These are phyloP conservation scores for Triplophysa siluroides DNA, from an alignment of 2,113 vertebrate species.

Conservation along the genomic window DNA sequence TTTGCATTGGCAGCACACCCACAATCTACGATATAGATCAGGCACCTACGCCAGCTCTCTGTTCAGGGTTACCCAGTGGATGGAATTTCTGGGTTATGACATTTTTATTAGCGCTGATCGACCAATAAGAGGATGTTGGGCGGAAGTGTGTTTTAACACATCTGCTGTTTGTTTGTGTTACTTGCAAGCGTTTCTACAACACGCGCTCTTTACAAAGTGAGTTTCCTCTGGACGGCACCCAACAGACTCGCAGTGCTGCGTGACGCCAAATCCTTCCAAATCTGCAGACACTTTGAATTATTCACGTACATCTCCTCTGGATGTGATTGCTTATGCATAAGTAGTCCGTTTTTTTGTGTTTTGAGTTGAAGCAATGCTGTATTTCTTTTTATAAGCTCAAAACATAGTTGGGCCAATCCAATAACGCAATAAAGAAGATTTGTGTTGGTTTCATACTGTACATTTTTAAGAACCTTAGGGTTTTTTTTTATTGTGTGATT, in stretches of 20 bases:
- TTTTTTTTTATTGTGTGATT: too few relatives aligned
- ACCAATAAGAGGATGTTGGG: constrained; percentile 11
- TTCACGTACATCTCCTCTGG: constrained; percentile 35
- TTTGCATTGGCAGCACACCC: not conserved
- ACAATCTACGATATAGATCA: constrained; percentile 26
- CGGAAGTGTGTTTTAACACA: not conserved
- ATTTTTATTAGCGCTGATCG: not conserved
- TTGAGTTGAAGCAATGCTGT: too few relatives aligned
- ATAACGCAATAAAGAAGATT: too few relatives aligned
- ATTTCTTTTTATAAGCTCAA: not conserved
- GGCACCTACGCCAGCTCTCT: not conserved
- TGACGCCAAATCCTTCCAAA: not conserved
- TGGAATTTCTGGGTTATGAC: constrained; percentile 7
- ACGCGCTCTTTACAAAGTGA: not conserved
- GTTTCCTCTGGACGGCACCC: not conserved
- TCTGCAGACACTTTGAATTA: constrained; percentile 10
- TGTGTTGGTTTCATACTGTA: too few relatives aligned
- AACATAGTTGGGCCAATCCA: not conserved
- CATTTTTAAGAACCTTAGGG: too few relatives aligned
- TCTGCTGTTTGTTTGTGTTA: constrained; percentile 23
- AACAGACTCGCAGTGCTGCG: not conserved
- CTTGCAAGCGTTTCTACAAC: not conserved
- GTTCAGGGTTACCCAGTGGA: not conserved
- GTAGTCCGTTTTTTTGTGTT: constrained; percentile 27
- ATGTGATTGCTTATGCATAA: constrained; percentile 37